A percentile compares a stretch with the other conserved stretches of the same genome.
Evolutionary conservation across 2,888 invertebrate species (phyloP).

Genomic region (Erynnis tages): DNA sequence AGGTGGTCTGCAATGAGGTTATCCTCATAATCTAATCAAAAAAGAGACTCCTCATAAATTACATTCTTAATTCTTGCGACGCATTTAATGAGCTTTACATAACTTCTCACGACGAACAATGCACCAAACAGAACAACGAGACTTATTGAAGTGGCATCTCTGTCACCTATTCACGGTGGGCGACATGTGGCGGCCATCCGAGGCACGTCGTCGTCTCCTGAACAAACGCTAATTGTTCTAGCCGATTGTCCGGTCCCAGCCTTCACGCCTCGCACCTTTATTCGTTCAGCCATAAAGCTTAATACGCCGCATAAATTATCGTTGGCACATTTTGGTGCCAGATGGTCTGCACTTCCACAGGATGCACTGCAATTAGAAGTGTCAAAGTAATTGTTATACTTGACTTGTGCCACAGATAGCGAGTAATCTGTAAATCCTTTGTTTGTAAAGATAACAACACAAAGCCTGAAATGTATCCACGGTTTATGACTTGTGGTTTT

Average conservation of each 20-base stretch:
- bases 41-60: conserved; percentile 4
- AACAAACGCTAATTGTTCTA: conserved; percentile 26
- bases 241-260: conserved; percentile 1
- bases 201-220: conserved; percentile 16
- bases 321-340: conserved; percentile 36
- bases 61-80: not conserved
- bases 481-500: conserved; percentile 21
- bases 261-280: conserved; percentile 13
- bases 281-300: conserved; percentile 7
- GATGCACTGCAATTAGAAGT: conserved; percentile 30
- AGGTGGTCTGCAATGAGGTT: not conserved
- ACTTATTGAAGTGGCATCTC: conserved; percentile 22
- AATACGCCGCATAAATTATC: conserved; percentile 10
- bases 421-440: conserved; percentile 33
- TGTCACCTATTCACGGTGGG: conserved; percentile 19
- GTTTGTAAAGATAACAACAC: conserved; percentile 34
- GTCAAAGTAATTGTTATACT: conserved; percentile 34
- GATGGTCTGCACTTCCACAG: conserved; percentile 37
- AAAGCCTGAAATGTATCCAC: conserved; percentile 9
- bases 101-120: conserved; percentile 17
- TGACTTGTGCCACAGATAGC: conserved; percentile 29
- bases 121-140: conserved; percentile 13
- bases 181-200: conserved; percentile 35
- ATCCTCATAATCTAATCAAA: no score
- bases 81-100: conserved; percentile 17